Evolutionary conservation across 2,888 invertebrate species (phyloP).

Genomic region (Agrotis ipsilon): DNA sequence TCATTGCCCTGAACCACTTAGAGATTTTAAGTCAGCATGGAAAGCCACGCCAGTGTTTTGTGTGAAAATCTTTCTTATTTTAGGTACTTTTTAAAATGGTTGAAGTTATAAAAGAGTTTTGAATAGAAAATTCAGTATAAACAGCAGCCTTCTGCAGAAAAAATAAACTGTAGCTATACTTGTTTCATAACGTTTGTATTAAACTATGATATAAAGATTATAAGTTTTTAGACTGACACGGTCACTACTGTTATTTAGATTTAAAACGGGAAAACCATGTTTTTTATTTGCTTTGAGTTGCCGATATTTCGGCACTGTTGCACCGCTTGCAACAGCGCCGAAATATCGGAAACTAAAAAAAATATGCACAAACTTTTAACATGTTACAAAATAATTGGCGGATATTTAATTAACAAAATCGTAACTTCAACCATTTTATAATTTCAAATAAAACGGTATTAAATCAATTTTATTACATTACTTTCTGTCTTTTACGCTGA

Average conservation of each 20-base stretch:
- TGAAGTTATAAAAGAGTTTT: background rate
- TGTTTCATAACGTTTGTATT: background rate
- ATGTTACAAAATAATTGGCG: too few relatives aligned
- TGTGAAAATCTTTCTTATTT: conserved; percentile 25
- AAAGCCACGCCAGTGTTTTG: conserved; percentile 16
- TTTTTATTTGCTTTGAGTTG: too few relatives aligned
- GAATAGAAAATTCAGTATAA: background rate
- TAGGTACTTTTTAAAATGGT: background rate
- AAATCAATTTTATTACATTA: conserved; percentile 7
- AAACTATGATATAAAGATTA: too few relatives aligned
- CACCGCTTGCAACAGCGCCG: too few relatives aligned
- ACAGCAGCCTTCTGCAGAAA: background rate
- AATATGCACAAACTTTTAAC: too few relatives aligned
- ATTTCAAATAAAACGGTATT: background rate
- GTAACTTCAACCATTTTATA: background rate
- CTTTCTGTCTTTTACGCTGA: background rate
- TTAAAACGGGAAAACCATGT: too few relatives aligned
- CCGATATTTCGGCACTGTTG: too few relatives aligned
- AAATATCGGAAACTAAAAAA: too few relatives aligned
- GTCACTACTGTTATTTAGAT: too few relatives aligned
- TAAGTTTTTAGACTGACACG: too few relatives aligned
- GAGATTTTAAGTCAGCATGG: conserved; percentile 46
- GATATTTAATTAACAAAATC: too few relatives aligned
- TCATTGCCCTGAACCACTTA: conserved; percentile 47
- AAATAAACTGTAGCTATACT: background rate